Conservation (phyloP, 2,797 vertebrate species). For the Cheracebus regulus region DNA sequence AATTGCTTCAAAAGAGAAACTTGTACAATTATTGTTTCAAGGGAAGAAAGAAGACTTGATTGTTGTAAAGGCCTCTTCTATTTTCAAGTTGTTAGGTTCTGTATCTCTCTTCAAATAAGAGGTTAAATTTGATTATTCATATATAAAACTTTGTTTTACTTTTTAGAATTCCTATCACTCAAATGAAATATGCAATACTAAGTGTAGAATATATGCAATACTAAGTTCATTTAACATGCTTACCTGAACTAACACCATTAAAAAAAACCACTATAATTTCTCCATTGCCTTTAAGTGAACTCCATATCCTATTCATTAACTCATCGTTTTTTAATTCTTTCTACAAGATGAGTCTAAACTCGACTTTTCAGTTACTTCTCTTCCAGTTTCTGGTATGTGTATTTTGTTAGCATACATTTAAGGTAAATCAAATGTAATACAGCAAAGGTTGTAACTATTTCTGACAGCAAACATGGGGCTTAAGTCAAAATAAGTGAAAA, state of each 20-base stretch:
- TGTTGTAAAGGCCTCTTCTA: not conserved
- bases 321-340: slow-evolving; percentile 45
- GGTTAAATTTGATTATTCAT: not conserved
- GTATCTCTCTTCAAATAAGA: not conserved
- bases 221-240: not conserved
- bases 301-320: not conserved
- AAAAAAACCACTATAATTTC: not conserved
- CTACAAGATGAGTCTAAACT: slow-evolving; percentile 56
- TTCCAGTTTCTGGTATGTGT: slow-evolving; percentile 55
- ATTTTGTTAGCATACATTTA: slow-evolving; percentile 59
- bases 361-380: slow-evolving; percentile 58
- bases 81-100: not conserved
- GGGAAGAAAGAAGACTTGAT: not conserved
- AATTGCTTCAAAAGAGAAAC: not conserved
- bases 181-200: not conserved
- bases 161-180: slow-evolving; percentile 2
- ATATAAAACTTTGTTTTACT: not conserved
- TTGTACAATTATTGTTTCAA: not conserved
- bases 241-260: not conserved
- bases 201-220: not conserved
- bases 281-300: not conserved
- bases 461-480: not conserved
- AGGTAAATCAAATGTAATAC: slow-evolving; percentile 23
- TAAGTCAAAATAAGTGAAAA: not conserved
- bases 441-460: not conserved